phyloP scores from a whole-genome alignment of 2,113 vertebrate genomes.

The Dendropsophus ebraccatus region DNA sequence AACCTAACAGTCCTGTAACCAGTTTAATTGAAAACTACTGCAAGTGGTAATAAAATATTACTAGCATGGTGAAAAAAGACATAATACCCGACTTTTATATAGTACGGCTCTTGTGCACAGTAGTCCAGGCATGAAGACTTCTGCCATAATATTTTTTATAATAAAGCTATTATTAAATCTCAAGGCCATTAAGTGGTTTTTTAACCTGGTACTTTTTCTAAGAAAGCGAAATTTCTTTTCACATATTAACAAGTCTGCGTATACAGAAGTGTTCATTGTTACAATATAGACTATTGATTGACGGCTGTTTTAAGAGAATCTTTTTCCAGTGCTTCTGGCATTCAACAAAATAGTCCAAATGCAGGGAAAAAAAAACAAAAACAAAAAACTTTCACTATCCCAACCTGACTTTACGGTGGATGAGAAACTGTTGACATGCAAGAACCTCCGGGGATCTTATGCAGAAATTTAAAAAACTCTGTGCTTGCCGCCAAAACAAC shows the following conservation, averaged over 20 bases:
- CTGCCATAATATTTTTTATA: slow-evolving; percentile 37
- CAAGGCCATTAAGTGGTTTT: slow-evolving; percentile 28
- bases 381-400: no score
- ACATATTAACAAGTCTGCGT: neutral
- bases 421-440: no score
- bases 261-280: neutral
- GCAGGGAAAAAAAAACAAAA: no score
- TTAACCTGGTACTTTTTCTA: slow-evolving; percentile 10
- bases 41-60: slow-evolving; percentile 51
- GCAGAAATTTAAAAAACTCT: no score
- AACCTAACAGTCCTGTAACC: slow-evolving; percentile 51
- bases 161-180: slow-evolving; percentile 10
- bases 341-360: no score
- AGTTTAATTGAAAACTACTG: slow-evolving; percentile 53
- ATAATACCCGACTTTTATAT: slow-evolving; percentile 51
- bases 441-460: no score
- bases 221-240: neutral
- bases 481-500: no score
- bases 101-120: slow-evolving; percentile 20
- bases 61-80: slow-evolving; percentile 40
- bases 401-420: no score
- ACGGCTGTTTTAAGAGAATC: neutral
- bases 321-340: no score
- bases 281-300: neutral
- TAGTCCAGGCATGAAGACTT: slow-evolving; percentile 27